phyloP scores from a whole-genome alignment of 1,140 invertebrate species.

The Proctacanthus coquilletti region DNA sequence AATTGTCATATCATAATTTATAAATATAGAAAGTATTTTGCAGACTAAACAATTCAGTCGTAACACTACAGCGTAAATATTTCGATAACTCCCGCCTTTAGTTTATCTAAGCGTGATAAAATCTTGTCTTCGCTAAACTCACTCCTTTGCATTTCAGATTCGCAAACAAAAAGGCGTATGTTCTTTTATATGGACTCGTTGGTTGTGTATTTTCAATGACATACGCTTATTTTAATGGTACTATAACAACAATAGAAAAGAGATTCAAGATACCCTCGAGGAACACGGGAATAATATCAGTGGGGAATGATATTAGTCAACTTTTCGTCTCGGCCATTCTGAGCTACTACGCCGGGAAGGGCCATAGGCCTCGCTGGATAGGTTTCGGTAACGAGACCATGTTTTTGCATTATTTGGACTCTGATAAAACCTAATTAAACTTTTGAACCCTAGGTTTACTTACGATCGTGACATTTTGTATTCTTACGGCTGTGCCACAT shows the following conservation, averaged over 20 bases:
- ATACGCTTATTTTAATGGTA: slow-evolving; percentile 61
- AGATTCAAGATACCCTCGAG: slow-evolving; percentile 63
- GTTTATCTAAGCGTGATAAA: no score
- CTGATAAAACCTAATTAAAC: slow-evolving; percentile 39
- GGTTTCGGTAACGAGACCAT: slow-evolving; percentile 47
- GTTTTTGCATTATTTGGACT: not conserved
- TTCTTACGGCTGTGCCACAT: slow-evolving; percentile 53
- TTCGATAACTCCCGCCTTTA: no score
- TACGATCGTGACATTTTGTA: slow-evolving; percentile 49
- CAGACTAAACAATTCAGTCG: no score
- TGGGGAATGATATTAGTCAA: slow-evolving; percentile 50
- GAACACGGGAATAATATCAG: slow-evolving; percentile 54
- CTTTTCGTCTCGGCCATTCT: slow-evolving; percentile 38
- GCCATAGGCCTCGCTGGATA: slow-evolving; percentile 56
- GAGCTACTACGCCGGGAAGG: slow-evolving; percentile 48
- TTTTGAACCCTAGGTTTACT: slow-evolving; percentile 45
- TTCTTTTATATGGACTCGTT: slow-evolving; percentile 54
- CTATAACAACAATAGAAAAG: slow-evolving; percentile 65
- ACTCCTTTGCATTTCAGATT: slow-evolving; percentile 33
- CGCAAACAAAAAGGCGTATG: slow-evolving; percentile 59
- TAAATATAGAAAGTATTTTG: no score
- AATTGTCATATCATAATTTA: no score
- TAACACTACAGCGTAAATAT: no score
- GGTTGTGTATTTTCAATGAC: slow-evolving; percentile 59
- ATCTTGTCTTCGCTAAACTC: no score